Evolutionary conservation across 2,888 invertebrate species (phyloP), one percentile per base, ranked within the genome.

Genomic region (Hesperia comma): DNA sequence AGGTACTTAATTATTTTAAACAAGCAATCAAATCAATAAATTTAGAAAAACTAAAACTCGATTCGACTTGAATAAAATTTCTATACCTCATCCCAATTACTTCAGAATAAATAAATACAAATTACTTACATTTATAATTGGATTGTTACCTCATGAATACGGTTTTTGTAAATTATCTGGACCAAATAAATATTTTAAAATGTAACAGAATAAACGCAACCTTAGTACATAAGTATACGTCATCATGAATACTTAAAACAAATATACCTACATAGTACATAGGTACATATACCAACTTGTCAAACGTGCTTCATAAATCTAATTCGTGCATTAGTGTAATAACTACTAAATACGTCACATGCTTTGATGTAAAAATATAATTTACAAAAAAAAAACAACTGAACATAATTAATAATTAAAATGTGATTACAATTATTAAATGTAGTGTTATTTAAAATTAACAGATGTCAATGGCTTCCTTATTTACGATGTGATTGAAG

Each of bases 321-420:
- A 33, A 32, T 55, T 55, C 55, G 26, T 55, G 55, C 26, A 55
- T 55, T 32, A 54, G 33, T 55, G 49, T 19, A 46, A 15, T 43
- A 15, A 49, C 49, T 49, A 49, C 49, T n/a, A 19, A 49, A 49
- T 19, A 8, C 2, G 1, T 2, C 12, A 49, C 49, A 49, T 49
- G 49, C 49, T 19, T 49, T 19, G 19, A 17, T 19, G 19, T 58
- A 56, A 49, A 17, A 19, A 15, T 49, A 19, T 10, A 19, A 19
- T 10, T 49, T 49, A 12, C 19, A 49, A 12, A 7, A 15, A 43
- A 15, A 15, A 43, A 15, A 15, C 10, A 46, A 17, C 0, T 2
- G 17, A 6, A 12, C 37, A 37, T 37, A 26, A 26, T 26, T 37
- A 26, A 26, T 26, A 26, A 26, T 4, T 37, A 46, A 46, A 46